Evolutionary conservation across 1,140 invertebrate species (phyloP).

Genomic region (Campoletis sonorensis): DNA sequence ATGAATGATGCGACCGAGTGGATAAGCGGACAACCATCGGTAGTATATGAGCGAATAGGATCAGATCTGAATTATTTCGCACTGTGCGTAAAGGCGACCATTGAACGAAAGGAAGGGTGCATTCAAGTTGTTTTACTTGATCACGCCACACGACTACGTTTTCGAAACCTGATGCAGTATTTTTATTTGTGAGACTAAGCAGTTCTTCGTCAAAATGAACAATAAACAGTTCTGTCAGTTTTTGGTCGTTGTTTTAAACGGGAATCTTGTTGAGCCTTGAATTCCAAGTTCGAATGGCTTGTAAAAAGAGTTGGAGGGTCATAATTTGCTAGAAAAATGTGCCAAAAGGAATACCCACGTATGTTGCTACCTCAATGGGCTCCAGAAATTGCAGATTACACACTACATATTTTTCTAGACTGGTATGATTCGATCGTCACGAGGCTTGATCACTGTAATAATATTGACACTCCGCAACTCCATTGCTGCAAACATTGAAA

Average conservation of each 20-base stretch:
- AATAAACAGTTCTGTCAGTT: background rate
- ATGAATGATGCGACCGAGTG: background rate
- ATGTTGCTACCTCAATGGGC: background rate
- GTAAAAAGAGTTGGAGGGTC: background rate
- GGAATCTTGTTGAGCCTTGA: background rate
- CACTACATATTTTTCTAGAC: background rate
- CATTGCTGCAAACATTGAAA: conserved; percentile 30
- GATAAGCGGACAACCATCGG: background rate
- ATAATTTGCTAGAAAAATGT: background rate
- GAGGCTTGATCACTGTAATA: conserved; percentile 58
- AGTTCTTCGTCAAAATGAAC: too few relatives aligned
- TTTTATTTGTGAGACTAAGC: background rate
- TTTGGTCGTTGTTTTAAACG: too few relatives aligned
- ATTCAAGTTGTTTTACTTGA: conserved; percentile 13
- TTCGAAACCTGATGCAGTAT: conserved; percentile 21
- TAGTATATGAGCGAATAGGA: conserved; percentile 24
- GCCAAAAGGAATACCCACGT: background rate
- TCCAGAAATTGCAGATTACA: background rate
- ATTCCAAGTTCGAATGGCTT: conserved; percentile 34
- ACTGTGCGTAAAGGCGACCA: background rate
- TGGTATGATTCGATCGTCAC: conserved; percentile 27
- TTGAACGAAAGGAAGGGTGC: conserved; percentile 8
- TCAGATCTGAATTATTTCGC: conserved; percentile 16
- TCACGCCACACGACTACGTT: background rate
- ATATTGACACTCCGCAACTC: conserved; percentile 62